Base-by-base conservation (phyloP, 2,888 invertebrate species). In the Drosophila nigritarsus region DNA sequence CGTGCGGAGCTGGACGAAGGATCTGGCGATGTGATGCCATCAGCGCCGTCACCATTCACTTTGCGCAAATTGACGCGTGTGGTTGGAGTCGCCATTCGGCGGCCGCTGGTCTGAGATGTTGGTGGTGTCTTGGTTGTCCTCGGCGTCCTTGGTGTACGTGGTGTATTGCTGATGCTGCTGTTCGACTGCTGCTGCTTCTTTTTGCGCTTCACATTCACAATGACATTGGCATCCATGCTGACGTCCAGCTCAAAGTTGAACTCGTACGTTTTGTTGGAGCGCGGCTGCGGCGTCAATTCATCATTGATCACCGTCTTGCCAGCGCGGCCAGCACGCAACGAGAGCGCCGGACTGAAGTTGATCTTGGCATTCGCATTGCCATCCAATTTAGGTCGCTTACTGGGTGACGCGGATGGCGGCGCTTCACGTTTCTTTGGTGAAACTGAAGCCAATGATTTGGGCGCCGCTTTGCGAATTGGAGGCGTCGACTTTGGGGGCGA, bases 191-290 rank as follows among this genome's bases (percentile, higher is more conserved):
- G 54, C 68, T n/a, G 54, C 69, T 92, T 92, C 74, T 91, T 91
- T 74, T 93, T 93, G 20, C 93, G 91, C 70, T 92, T 92, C 0
- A 93, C 92, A 71, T 93, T 93, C 1, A 93, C 92, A 64, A 93
- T 87, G 38, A 93, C 92, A 84, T 93, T 92, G n/a, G 93, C 93
- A 74, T 93, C 93, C 89, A 93, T 80, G 70, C 93, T 93, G 7
- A 93, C 93, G 76, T 93, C 92, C 38, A 93, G 70, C 66, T 93
- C 93, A 59, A 93, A 92, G 82, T 93, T 93, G 27, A 93, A 91
- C 71, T 93, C 92, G 65, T 93, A 93, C 0, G 91, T 92, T 80
- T 93, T 93, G 2, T 87, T 88, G 18, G 91, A 85, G 32, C 90
- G 91, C 11, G 90, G 82, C 63, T 92, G 92, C 0, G 92, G 93